A percentile compares a stretch with the other conserved stretches of the same genome.
Evolutionary conservation across 2,888 invertebrate genomes (phyloP).

Genomic region (Cataglyphis rosenhaueri): DNA sequence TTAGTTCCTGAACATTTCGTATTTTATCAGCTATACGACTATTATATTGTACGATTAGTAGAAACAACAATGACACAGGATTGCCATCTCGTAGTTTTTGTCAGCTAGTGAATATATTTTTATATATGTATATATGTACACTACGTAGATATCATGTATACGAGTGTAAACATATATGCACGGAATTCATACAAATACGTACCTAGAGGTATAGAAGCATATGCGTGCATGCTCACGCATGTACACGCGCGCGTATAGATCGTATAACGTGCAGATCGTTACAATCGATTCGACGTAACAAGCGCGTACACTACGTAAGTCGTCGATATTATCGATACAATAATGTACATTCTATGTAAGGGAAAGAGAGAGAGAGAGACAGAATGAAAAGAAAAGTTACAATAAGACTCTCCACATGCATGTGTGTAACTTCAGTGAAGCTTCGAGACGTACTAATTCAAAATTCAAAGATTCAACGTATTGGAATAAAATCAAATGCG

Average conservation of each 20-base stretch:
- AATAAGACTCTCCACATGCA: neutral
- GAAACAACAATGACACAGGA: neutral
- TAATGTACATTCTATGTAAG: neutral
- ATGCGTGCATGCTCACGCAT: neutral
- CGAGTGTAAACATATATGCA: neutral
- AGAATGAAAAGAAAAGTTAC: too few relatives aligned
- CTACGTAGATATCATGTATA: neutral
- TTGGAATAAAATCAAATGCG: neutral
- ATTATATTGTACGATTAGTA: neutral
- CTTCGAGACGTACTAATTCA: conserved; percentile 3
- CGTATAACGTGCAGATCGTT: conserved; percentile 19
- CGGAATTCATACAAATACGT: neutral
- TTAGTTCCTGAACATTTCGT: neutral
- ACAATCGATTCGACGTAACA: conserved; percentile 31
- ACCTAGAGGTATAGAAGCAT: neutral
- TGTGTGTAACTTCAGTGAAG: neutral
- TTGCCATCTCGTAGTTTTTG: conserved; percentile 12
- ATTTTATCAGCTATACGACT: too few relatives aligned
- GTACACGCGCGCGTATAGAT: neutral
- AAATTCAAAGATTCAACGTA: conserved; percentile 7
- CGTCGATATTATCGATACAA: conserved; percentile 4
- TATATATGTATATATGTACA: neutral
- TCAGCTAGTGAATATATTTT: neutral
- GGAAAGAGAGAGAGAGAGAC: too few relatives aligned
- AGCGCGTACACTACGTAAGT: conserved; percentile 18